A percentile compares a stretch with the other conserved stretches of the same genome.
phyloP scores from a whole-genome alignment of 2,797 vertebrate species.

The Phrynocephalus guinanensis region DNA sequence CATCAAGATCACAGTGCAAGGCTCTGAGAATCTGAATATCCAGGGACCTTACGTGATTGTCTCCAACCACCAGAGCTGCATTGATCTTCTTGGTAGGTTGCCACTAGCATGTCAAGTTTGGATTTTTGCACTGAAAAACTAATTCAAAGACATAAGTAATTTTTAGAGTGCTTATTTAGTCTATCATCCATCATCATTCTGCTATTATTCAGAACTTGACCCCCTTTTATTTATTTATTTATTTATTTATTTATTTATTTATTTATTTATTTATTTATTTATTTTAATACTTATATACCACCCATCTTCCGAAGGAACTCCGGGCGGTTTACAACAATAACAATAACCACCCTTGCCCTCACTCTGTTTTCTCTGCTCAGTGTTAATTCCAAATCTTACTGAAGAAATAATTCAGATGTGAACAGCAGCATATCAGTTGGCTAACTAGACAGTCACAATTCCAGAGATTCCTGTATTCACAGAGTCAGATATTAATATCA shows the following conservation, averaged over 20 bases:
- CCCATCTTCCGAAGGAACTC: too few relatives aligned
- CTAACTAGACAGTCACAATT: background rate
- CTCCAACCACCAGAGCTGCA: constrained; percentile 17
- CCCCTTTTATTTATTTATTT: too few relatives aligned
- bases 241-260: background rate
- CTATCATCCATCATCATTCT: background rate
- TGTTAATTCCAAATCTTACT: background rate
- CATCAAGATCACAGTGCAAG: constrained; percentile 6
- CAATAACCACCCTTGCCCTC: background rate
- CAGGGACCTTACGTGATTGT: constrained; percentile 18
- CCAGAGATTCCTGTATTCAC: background rate
- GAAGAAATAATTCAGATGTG: background rate
- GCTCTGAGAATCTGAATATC: constrained; percentile 22
- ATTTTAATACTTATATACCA: too few relatives aligned
- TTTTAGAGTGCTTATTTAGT: background rate
- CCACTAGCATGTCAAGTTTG: background rate
- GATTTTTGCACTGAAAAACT: background rate
- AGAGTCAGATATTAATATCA: background rate
- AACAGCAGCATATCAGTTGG: background rate
- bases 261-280: background rate
- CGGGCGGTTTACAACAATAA: too few relatives aligned
- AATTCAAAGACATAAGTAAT: background rate
- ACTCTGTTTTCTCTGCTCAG: too few relatives aligned
- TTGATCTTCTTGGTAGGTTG: constrained; percentile 25
- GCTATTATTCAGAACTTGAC: background rate